These are phyloP conservation scores for Nebria salina DNA, from an alignment of 2,888 invertebrate genomes.

Conservation along the genomic window DNA sequence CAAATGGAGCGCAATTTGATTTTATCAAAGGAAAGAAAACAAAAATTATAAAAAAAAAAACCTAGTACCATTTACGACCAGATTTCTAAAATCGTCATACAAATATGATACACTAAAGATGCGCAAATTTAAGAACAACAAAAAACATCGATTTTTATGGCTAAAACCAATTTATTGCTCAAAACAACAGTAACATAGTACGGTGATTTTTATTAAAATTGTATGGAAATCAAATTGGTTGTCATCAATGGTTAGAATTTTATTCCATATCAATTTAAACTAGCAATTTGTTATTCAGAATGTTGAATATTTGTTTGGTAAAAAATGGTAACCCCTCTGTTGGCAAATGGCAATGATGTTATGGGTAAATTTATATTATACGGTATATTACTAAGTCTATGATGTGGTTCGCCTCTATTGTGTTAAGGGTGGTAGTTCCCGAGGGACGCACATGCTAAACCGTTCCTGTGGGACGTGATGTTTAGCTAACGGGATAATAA, in stretches of 20 bases:
- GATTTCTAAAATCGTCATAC: background rate
- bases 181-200: too few species aligned
- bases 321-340: constrained; percentile 9
- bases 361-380: constrained; percentile 32
- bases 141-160: too few species aligned
- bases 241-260: background rate
- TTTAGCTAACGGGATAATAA: constrained; percentile 47
- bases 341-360: background rate
- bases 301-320: background rate
- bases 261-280: background rate
- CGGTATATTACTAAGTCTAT: constrained; percentile 33
- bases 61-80: background rate
- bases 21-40: background rate
- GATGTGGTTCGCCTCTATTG: constrained; percentile 22
- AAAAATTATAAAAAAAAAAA: background rate
- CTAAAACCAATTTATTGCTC: too few species aligned
- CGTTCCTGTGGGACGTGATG: constrained; percentile 45
- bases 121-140: too few species aligned
- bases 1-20: constrained; percentile 4
- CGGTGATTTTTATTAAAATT: too few species aligned
- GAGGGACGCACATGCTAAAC: constrained; percentile 42
- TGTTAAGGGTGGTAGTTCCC: constrained; percentile 32
- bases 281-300: constrained; percentile 9
- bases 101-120: background rate
- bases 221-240: too few species aligned